Percentiles rank a stretch among this genome's conserved stretches.
Evolutionary conservation across 2,888 invertebrate genomes (phyloP).

Genomic region (Polietes domitor): DNA sequence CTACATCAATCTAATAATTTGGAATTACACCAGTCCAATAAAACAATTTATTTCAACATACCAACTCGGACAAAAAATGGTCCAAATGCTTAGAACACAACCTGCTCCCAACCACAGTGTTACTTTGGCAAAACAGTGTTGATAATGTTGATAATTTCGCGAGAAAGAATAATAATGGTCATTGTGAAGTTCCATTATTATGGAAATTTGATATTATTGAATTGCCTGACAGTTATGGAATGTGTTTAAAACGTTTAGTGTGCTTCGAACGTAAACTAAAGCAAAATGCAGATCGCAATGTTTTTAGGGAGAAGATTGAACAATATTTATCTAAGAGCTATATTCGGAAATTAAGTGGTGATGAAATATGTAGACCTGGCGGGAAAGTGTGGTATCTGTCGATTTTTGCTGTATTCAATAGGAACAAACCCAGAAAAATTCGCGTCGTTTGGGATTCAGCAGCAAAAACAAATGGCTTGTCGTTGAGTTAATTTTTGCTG

Average conservation of each 20-base stretch:
- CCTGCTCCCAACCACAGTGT: no score
- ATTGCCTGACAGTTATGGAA: slow-evolving; percentile 4
- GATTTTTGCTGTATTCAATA: slow-evolving; percentile 73
- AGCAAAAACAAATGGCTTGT: slow-evolving; percentile 44
- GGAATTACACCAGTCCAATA: no score
- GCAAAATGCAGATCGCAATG: not conserved
- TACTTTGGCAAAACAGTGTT: no score
- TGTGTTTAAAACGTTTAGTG: no score
- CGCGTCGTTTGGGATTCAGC: slow-evolving; percentile 75
- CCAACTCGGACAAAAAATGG: no score
- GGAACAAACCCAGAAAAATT: slow-evolving; percentile 69
- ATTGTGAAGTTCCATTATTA: slow-evolving; percentile 12
- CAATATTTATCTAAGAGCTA: slow-evolving; percentile 37
- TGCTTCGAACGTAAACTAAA: slow-evolving; percentile 32
- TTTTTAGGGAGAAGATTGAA: slow-evolving; percentile 37
- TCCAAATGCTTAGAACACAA: no score
- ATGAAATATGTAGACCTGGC: slow-evolving; percentile 10
- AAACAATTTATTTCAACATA: no score
- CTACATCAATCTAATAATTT: no score
- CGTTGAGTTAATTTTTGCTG: not conserved
- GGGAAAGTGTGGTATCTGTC: slow-evolving; percentile 71
- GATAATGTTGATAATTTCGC: no score
- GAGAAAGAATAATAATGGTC: not conserved
- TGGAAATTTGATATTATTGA: slow-evolving; percentile 6
- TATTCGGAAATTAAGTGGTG: slow-evolving; percentile 30